Base-by-base conservation (phyloP, 2,888 invertebrate species). In the Lamellibrachia satsuma region DNA sequence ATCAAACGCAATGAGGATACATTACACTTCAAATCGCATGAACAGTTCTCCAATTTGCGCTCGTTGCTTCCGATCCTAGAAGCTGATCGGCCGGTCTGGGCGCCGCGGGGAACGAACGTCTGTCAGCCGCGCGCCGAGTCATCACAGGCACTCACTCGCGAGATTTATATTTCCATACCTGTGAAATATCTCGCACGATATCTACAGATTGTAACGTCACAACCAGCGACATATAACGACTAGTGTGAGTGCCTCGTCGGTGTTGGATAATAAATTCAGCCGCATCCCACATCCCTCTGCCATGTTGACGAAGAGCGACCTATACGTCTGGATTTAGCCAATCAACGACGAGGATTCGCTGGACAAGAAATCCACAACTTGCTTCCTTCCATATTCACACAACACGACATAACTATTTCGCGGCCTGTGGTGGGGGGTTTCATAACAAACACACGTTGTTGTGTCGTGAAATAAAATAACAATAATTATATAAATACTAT, bases 151-250 rank as follows among this genome's bases (percentile, higher is more conserved):
- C 75, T 22, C 75, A 75, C 22, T 75, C 75, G 6, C 75, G 15
- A 75, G 75, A 75, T 75, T 75, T 75, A 75, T 75, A n/a, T 75
- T 75, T 75, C 75, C 75, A 75, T 75, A 75, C 75, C 75, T 75
- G 75, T 75, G 15, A 75, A 75, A 75, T 75, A 75, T 75, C 75
- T 75, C 75, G 75, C 75, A 75, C 75, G 75, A 75, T 75, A 75
- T 75, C 75, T 75, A 75, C 75, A 15, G 75, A n/a, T 75, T 75
- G 22, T 75, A 75, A 75, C 75, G 75, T 75, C 75, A 75, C 75
- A 75, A 75, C 75, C 75, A 75, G 75, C 75, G 75, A 75, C 75
- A 75, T 75, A 75, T n/a, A 75, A 22, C 75, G 75, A 75, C 75
- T 75, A 75, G 75, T 75, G 75, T 75, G n/a, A 75, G 75, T n/a